Base-by-base conservation (phyloP, 2,113 vertebrate genomes). In the Boleophthalmus pectinirostris region DNA sequence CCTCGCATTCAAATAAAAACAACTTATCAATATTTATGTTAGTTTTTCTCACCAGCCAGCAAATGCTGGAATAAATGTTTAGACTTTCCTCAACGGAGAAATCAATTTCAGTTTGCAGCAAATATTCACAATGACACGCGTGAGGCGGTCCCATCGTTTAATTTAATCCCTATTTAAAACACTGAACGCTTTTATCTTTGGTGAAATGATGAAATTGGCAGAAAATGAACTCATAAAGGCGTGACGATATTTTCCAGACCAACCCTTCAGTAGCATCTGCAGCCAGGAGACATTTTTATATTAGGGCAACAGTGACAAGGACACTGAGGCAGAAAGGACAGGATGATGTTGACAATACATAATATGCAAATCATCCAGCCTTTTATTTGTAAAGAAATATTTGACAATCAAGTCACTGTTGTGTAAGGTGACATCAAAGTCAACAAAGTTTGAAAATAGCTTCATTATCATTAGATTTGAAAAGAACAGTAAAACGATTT, bases 251-350 rank as follows among this genome's bases (percentile, higher is more conserved):
- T 72, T 66, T 35, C 57, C 77, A 81, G 67, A 86, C 82, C 78
- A 77, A 86, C 86, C 74, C 72, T 68, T 75, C 75, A 85, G 78
- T 79, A 1, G 49, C 11, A 15, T 51, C 78, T 80, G 78, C 77
- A 85, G 80, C 84, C 78, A 79, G 74, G 74, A 90, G 85, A 89
- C 83, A 81, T 87, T 84, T 86, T 90, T 73, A 89, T 85, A 91
- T 91, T 86, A 84, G 71, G 73, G 68, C 65, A 75, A 73, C 70
- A 83, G 74, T 64, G 56, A 80, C 85, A 90, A 92, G 90, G 90
- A 92, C 88, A 76, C 54, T 49, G 85, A 86, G 73, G 75, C 73
- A 90, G 69, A 88, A 81, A 92, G 85, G 89, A 89, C 90, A 53
- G 35, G 75, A 69, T 33, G 47, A 67, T 24, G 63, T 14, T 76